phyloP scores from a whole-genome alignment of 2,888 invertebrate genomes.

The Eledone cirrhosa region DNA sequence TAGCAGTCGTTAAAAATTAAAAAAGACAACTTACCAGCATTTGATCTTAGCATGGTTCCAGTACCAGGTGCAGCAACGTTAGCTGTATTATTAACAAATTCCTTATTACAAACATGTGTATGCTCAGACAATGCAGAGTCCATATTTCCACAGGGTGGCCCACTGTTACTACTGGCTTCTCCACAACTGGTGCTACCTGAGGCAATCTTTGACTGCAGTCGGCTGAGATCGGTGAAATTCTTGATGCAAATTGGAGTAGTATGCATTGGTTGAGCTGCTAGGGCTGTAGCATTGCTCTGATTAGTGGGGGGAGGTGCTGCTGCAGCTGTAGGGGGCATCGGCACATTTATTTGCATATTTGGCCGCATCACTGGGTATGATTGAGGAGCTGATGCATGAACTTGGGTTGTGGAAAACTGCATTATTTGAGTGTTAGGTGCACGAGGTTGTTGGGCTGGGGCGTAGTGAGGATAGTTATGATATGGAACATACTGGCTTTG shows the following conservation, averaged over 20 bases:
- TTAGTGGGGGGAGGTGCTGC: constrained; percentile 39
- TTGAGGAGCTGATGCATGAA: constrained; percentile 38
- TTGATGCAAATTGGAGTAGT: constrained; percentile 23
- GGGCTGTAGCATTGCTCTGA: background rate
- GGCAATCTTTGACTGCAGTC: constrained; percentile 23
- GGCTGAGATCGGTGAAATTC: constrained; percentile 26
- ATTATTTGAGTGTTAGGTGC: constrained; percentile 22
- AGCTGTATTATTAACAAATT: constrained; percentile 25
- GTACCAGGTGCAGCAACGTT: constrained; percentile 13
- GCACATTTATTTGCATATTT: constrained; percentile 59
- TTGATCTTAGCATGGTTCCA: constrained; percentile 26
- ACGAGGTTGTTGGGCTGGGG: constrained; percentile 22
- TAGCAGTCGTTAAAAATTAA: too few species aligned
- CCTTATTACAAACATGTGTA: constrained; percentile 26
- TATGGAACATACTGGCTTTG: constrained; percentile 22
- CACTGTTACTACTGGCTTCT: background rate
- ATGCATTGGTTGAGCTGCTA: constrained; percentile 23
- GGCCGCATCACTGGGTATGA: constrained; percentile 49
- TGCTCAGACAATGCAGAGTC: constrained; percentile 23
- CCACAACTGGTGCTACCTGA: constrained; percentile 1
- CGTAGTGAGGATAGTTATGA: constrained; percentile 25
- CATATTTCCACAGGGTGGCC: constrained; percentile 23
- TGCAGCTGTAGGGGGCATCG: constrained; percentile 45
- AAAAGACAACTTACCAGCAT: constrained; percentile 19
- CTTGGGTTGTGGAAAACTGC: constrained; percentile 27